Evolutionary conservation across 2,888 invertebrate species (phyloP).

Genomic region (Sarcophaga rosellei): DNA sequence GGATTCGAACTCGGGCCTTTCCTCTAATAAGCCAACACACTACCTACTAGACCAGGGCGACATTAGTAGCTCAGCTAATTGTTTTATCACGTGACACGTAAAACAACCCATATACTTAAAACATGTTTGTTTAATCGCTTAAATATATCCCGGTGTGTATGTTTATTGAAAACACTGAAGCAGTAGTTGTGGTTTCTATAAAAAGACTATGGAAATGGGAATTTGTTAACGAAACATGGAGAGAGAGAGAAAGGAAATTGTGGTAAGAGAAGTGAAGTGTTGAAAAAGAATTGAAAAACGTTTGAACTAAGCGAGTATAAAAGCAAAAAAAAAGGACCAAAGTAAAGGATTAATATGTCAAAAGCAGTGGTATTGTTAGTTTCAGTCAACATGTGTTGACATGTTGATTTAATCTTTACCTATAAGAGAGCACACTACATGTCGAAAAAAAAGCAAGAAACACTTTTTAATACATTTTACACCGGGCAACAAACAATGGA

Average conservation of each 20-base stretch:
- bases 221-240: too few species aligned
- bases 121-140: too few species aligned
- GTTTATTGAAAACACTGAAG: slow-evolving; percentile 4
- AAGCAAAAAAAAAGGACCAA: slow-evolving; percentile 31
- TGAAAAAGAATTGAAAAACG: slow-evolving; percentile 9
- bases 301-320: slow-evolving; percentile 16
- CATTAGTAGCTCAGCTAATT: too few species aligned
- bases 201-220: too few species aligned
- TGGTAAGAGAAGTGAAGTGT: neutral
- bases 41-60: too few species aligned
- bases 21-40: too few species aligned
- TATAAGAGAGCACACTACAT: slow-evolving; percentile 31
- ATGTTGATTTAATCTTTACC: slow-evolving; percentile 61
- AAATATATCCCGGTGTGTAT: neutral
- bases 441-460: too few species aligned
- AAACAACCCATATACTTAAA: too few species aligned
- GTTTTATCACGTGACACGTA: too few species aligned
- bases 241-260: neutral
- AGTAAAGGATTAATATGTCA: slow-evolving; percentile 61
- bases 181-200: slow-evolving; percentile 8
- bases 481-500: too few species aligned
- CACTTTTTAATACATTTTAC: too few species aligned
- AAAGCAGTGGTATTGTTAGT: slow-evolving; percentile 50
- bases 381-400: slow-evolving; percentile 53
- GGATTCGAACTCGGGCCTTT: too few species aligned